These are phyloP conservation scores for Mesaphorura yosii DNA, from an alignment of 1,140 invertebrate genomes.

Conservation along the genomic window DNA sequence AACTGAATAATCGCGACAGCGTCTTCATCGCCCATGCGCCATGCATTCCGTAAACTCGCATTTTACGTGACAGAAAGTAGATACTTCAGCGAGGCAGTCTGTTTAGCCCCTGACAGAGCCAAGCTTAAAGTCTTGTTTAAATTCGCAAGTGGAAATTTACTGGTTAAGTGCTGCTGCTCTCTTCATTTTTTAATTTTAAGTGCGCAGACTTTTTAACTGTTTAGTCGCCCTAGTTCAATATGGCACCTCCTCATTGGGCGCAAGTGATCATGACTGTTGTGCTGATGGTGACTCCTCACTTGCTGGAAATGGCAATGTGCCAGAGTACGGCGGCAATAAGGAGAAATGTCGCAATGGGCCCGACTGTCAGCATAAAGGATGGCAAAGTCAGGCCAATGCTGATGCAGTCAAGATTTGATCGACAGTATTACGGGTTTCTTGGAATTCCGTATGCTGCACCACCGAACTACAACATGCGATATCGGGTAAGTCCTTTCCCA, in stretches of 20 bases:
- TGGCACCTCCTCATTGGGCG: neutral
- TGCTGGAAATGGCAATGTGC: neutral
- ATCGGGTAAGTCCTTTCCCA: conserved; percentile 33
- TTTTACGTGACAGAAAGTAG: too few relatives aligned
- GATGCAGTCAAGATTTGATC: conserved; percentile 11
- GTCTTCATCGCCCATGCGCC: too few relatives aligned
- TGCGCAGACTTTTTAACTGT: too few relatives aligned
- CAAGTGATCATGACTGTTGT: neutral
- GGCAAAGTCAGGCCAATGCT: conserved; percentile 29
- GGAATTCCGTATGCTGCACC: conserved; percentile 47
- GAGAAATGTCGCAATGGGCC: conserved; percentile 3
- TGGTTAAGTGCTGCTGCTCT: too few relatives aligned
- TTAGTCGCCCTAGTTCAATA: neutral
- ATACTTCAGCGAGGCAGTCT: too few relatives aligned
- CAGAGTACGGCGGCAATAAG: too few relatives aligned
- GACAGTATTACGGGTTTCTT: conserved; percentile 34
- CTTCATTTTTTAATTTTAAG: too few relatives aligned
- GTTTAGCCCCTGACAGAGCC: too few relatives aligned
- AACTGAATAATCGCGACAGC: too few relatives aligned
- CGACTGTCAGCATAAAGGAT: conserved; percentile 10
- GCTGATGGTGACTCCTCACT: neutral
- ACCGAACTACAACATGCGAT: conserved; percentile 44
- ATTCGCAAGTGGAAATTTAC: too few relatives aligned
- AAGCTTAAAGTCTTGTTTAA: too few relatives aligned
- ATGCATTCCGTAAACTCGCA: too few relatives aligned